Evolutionary conservation across 1,140 invertebrate genomes (phyloP).

Genomic region (Drosophila lini): DNA sequence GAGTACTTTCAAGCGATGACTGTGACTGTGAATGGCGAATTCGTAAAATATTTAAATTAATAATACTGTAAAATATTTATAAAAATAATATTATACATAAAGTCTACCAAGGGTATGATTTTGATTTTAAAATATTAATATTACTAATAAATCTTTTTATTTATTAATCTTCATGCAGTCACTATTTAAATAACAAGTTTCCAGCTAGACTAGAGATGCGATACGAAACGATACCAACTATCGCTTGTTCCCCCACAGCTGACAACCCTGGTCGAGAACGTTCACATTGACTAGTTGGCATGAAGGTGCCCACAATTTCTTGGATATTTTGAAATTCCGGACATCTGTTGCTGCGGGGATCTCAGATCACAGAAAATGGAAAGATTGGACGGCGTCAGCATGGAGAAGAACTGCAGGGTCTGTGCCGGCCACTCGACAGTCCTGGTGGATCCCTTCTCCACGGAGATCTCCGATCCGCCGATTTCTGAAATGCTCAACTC

Average conservation of each 20-base stretch:
- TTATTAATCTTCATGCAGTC: not conserved
- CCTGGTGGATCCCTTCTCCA: constrained; percentile 32
- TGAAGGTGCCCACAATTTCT: constrained; percentile 15
- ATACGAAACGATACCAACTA: not conserved
- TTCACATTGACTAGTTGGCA: constrained; percentile 24
- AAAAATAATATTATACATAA: not conserved
- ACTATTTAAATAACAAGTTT: not conserved
- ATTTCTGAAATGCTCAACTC: constrained; percentile 38
- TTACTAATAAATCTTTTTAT: not conserved
- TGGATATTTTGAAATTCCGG: constrained; percentile 13
- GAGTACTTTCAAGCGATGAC: constrained; percentile 14
- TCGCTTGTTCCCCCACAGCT: not conserved
- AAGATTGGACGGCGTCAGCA: not conserved
- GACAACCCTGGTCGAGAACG: constrained; percentile 9
- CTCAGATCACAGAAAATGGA: not conserved
- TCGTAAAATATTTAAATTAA: not conserved
- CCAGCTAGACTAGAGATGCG: not conserved
- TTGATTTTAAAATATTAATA: no score
- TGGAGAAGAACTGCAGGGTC: constrained; percentile 22
- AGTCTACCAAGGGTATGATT: no score
- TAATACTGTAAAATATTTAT: not conserved
- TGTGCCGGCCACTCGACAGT: constrained; percentile 26
- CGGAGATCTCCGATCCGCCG: constrained; percentile 23
- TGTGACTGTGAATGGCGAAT: not conserved
- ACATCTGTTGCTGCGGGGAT: constrained; percentile 1